Percentiles rank a stretch among this genome's conserved stretches.
Conservation (phyloP, 2,113 vertebrate species). For the Dipodomys spectabilis region DNA sequence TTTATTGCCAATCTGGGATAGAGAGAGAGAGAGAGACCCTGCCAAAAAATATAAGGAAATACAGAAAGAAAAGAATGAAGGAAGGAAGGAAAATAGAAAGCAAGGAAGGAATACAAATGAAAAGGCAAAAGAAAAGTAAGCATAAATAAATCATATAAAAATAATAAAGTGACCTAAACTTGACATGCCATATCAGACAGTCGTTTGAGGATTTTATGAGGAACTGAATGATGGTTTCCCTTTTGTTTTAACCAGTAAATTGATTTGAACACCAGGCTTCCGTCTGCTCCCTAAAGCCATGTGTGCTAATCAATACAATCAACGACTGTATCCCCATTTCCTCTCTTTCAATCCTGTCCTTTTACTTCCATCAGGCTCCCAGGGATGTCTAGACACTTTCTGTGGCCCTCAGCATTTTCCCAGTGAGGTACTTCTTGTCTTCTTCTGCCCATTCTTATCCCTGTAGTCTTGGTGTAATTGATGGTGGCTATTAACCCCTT, state of each 20-base stretch:
- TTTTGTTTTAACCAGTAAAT: no score
- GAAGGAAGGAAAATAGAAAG: neutral
- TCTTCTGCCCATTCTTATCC: neutral
- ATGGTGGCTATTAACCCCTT: neutral
- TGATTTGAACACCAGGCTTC: neutral
- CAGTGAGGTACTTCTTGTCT: fast-evolving
- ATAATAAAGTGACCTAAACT: no score
- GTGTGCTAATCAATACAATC: no score
- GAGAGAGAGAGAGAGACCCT: no score
- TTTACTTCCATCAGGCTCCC: neutral
- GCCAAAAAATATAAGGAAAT: neutral
- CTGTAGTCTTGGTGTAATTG: no score
- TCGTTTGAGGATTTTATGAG: no score
- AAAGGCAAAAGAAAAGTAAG: no score
- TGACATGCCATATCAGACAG: no score
- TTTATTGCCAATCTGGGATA: no score
- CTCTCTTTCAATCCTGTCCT: neutral
- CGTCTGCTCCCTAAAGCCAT: no score
- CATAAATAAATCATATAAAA: neutral
- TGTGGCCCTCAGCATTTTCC: neutral
- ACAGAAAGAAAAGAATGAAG: neutral
- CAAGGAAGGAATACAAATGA: neutral
- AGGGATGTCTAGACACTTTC: neutral
- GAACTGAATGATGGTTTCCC: no score
- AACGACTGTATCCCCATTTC: neutral